Evolutionary conservation across 1,140 invertebrate genomes (phyloP).

Genomic region (Leptinotarsa texana): DNA sequence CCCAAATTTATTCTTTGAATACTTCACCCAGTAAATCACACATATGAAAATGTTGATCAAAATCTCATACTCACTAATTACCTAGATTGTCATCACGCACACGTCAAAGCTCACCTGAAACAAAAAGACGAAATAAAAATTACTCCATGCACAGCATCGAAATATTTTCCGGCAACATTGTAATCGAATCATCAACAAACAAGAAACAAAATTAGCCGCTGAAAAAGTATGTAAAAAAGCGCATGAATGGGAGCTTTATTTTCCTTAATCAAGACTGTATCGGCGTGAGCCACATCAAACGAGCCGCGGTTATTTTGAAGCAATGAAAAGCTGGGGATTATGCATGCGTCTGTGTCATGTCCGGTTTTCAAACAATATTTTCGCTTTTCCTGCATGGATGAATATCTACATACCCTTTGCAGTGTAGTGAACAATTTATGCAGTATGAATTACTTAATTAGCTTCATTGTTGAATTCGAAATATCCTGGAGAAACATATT

Average conservation of each 20-base stretch:
- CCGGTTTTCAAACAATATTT: constrained; percentile 10
- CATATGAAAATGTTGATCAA: not conserved
- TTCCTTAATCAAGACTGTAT: constrained; percentile 23
- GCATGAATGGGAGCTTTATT: constrained; percentile 19
- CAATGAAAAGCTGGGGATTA: constrained; percentile 6
- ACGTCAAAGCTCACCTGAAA: constrained; percentile 6
- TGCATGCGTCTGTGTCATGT: constrained; percentile 3
- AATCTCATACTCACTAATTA: not conserved
- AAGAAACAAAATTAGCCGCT: constrained; percentile 19
- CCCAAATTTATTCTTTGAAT: no score
- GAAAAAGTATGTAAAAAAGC: constrained; percentile 14
- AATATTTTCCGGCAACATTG: not conserved
- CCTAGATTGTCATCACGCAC: not conserved
- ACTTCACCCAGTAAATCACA: no score
- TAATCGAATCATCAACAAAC: constrained; percentile 9
- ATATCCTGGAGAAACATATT: no score
- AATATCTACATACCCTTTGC: not conserved
- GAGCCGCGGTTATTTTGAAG: constrained; percentile 15
- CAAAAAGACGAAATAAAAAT: not conserved
- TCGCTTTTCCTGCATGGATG: not conserved
- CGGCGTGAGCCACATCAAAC: constrained; percentile 23
- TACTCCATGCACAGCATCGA: not conserved
- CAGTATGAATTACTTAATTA: not conserved
- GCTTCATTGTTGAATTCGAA: not conserved
- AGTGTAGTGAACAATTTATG: not conserved